Evolutionary conservation across 2,888 invertebrate species (phyloP).

Genomic region (Tachina grossa): DNA sequence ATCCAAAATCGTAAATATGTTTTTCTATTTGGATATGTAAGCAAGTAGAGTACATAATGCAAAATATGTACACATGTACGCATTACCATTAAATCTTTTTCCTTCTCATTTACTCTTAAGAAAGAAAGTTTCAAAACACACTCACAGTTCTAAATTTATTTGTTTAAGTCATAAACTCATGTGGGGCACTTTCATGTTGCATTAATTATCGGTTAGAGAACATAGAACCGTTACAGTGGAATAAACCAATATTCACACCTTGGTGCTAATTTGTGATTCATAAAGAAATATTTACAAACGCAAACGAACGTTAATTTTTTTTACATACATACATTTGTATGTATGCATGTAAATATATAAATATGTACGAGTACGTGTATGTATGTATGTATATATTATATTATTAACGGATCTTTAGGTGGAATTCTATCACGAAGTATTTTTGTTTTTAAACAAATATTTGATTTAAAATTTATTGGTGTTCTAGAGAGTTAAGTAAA

Average conservation of each 20-base stretch:
- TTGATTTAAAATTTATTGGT: not conserved
- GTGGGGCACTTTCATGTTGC: slow-evolving; percentile 48
- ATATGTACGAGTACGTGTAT: too few relatives aligned
- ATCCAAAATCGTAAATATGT: too few relatives aligned
- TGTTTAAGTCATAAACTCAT: not conserved
- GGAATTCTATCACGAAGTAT: not conserved
- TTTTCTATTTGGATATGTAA: too few relatives aligned
- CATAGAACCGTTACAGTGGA: slow-evolving; percentile 15
- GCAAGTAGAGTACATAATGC: too few relatives aligned
- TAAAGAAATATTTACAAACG: not conserved
- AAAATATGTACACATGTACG: too few relatives aligned
- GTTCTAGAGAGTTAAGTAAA: not conserved
- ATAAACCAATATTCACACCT: slow-evolving; percentile 31
- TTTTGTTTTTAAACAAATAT: not conserved
- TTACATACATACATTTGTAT: too few relatives aligned
- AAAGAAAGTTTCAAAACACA: not conserved
- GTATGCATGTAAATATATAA: too few relatives aligned
- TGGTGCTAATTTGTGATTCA: slow-evolving; percentile 47
- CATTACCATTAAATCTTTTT: not conserved
- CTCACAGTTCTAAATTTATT: not conserved
- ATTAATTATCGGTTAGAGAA: slow-evolving; percentile 47
- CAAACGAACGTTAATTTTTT: not conserved
- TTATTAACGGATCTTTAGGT: slow-evolving; percentile 30
- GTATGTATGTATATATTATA: not conserved
- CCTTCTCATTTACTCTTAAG: not conserved